A percentile compares a stretch with the other conserved stretches of the same genome.
phyloP scores from a whole-genome alignment of 2,113 vertebrate genomes.

The Tapirus terrestris region DNA sequence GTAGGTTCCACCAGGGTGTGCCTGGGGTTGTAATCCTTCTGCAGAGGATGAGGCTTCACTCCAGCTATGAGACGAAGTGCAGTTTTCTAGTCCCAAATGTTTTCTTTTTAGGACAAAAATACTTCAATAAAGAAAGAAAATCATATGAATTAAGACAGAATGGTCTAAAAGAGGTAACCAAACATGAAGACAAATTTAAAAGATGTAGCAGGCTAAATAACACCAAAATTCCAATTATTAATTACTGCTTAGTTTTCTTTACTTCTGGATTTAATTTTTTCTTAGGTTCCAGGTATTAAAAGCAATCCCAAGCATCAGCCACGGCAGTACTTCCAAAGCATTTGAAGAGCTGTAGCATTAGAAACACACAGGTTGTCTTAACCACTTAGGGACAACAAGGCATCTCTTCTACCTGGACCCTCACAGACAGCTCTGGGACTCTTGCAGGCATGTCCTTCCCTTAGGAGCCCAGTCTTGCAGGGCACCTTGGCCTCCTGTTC shows the following conservation, averaged over 20 bases:
- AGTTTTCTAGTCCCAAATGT: not conserved
- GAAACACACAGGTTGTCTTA: not conserved
- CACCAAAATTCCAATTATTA: not conserved
- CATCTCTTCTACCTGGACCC: not conserved
- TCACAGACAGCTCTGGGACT: not conserved
- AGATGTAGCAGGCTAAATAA: not conserved
- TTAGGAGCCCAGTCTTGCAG: not conserved
- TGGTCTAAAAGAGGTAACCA: not conserved
- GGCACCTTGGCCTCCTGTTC: not conserved
- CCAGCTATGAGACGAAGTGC: not conserved
- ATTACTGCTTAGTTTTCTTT: not conserved
- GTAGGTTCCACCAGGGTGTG: not conserved
- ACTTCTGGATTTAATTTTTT: not conserved
- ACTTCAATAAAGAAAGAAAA: not conserved
- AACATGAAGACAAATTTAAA: slow-evolving; percentile 24
- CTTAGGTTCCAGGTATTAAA: not conserved
- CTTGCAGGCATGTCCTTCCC: not conserved
- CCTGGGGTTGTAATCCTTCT: not conserved
- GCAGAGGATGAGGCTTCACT: not conserved
- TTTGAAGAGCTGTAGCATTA: not conserved
- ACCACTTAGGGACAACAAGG: not conserved
- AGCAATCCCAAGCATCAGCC: not conserved
- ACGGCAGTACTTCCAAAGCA: not conserved
- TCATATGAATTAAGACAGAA: not conserved
- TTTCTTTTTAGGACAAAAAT: slow-evolving; percentile 22